Conservation (phyloP, 2,113 vertebrate genomes). For the Microtus pennsylvanicus region DNA sequence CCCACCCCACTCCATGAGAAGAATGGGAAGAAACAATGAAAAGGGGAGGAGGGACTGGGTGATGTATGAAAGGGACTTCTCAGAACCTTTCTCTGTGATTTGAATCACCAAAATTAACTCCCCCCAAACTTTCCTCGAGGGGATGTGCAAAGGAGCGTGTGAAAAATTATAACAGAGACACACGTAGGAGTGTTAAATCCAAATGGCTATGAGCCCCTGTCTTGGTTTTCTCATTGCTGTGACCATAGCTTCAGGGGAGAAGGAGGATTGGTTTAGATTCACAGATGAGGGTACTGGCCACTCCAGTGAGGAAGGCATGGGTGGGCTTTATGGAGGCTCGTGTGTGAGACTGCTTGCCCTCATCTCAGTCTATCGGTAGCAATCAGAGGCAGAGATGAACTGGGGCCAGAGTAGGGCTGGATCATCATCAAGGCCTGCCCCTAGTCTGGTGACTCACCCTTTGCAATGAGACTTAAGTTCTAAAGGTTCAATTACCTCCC, state of each 20-base stretch:
- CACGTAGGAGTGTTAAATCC: background rate
- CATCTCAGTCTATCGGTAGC: background rate
- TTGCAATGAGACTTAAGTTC: background rate
- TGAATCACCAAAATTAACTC: background rate
- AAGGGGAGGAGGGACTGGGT: background rate
- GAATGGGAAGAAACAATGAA: background rate
- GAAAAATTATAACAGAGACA: too few species aligned
- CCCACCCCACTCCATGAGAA: background rate
- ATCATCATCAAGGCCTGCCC: background rate
- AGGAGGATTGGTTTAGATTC: background rate
- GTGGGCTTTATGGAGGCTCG: background rate
- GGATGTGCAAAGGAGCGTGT: background rate
- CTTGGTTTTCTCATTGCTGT: background rate
- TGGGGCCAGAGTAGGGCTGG: background rate
- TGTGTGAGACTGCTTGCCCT: too few species aligned
- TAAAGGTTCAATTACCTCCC: background rate
- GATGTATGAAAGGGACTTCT: background rate
- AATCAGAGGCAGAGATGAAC: background rate
- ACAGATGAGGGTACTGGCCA: too few species aligned
- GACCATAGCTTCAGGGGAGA: background rate
- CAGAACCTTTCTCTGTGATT: background rate
- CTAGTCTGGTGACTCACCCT: background rate
- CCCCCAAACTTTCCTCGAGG: background rate
- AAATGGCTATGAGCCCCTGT: background rate
- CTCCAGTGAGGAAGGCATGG: background rate